phyloP scores from a whole-genome alignment of 2,888 invertebrate species.

The Coelinius sp. region DNA sequence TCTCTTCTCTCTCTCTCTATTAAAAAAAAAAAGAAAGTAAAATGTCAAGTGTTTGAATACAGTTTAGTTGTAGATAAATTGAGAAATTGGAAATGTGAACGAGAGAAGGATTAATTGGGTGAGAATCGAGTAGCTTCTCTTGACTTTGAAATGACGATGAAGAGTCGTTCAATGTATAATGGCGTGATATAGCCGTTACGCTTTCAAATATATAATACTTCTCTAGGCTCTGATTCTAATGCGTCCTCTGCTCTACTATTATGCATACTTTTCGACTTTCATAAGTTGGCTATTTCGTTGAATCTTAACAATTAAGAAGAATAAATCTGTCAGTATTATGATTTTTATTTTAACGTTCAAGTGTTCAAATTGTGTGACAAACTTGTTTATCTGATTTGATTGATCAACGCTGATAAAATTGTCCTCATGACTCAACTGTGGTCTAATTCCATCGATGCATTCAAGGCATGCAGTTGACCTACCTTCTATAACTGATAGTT shows the following conservation, averaged over 20 bases:
- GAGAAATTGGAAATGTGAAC: too few relatives aligned
- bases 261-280: background rate
- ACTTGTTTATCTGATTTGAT: background rate
- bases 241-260: conserved; percentile 22
- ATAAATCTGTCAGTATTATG: background rate
- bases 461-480: conserved; percentile 29
- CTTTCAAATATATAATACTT: conserved; percentile 45
- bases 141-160: background rate
- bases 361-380: background rate
- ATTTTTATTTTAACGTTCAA: background rate
- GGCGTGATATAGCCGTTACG: conserved; percentile 41
- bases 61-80: too few relatives aligned
- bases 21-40: background rate
- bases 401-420: background rate
- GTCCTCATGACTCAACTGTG: background rate
- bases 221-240: conserved; percentile 47
- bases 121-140: background rate
- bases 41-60: background rate
- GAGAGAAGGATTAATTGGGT: too few relatives aligned
- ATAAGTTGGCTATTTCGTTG: background rate
- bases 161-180: conserved; percentile 6
- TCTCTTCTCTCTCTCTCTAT: background rate
- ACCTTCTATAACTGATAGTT: conserved; percentile 11
- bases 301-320: background rate
- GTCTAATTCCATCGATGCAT: conserved; percentile 6